phyloP scores from a whole-genome alignment of 2,888 invertebrate species.

The Ametastegia equiseti region DNA sequence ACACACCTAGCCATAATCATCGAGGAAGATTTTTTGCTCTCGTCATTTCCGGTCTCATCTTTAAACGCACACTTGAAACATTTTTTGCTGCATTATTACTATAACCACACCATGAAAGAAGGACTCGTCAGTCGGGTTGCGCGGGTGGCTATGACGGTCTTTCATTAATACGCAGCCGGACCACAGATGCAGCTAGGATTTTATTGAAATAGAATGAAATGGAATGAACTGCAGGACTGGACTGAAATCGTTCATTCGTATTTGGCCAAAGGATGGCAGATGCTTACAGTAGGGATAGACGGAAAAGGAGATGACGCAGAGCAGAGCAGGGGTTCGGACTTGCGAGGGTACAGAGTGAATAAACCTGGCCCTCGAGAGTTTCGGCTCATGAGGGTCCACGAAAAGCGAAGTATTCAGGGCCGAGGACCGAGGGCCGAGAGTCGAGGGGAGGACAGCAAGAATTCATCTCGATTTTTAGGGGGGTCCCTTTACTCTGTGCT shows the following conservation, averaged over 20 bases:
- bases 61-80: not conserved
- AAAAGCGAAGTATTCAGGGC: constrained; percentile 8
- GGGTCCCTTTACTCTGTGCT: constrained; percentile 23
- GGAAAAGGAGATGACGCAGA: not conserved
- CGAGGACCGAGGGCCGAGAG: not conserved
- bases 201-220: not conserved
- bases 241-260: not conserved
- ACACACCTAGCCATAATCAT: no score
- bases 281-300: not conserved
- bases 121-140: not conserved
- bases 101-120: not conserved
- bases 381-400: not conserved
- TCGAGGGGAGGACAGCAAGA: not conserved
- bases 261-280: not conserved
- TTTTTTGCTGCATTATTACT: no score
- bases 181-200: not conserved
- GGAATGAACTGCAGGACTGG: not conserved
- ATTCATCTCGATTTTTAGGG: constrained; percentile 14
- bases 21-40: not conserved
- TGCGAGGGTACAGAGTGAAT: constrained; percentile 18
- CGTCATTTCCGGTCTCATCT: constrained; percentile 18
- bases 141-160: not conserved
- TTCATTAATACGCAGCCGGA: constrained; percentile 18
- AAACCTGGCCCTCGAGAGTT: not conserved
- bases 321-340: constrained; percentile 22